A percentile compares a stretch with the other conserved stretches of the same genome.
Evolutionary conservation across 2,888 invertebrate genomes (phyloP).

Genomic region (Cantharis flavilabris): DNA sequence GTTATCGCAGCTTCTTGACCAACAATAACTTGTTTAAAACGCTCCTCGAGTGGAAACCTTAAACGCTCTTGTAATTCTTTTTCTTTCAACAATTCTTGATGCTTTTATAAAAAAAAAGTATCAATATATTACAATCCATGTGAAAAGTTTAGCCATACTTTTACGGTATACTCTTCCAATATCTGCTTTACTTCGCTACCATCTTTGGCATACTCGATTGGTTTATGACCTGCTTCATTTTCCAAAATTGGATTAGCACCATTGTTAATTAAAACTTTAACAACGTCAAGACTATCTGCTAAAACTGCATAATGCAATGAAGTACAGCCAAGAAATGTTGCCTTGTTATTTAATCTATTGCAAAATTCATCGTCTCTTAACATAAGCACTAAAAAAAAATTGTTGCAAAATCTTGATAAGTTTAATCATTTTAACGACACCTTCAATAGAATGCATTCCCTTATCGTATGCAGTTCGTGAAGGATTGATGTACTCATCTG

Average conservation of each 20-base stretch:
- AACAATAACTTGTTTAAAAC: conserved; percentile 80
- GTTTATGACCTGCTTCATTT: conserved; percentile 78
- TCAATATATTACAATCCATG: not conserved
- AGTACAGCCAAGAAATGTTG: conserved; percentile 83
- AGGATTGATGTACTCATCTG: conserved; percentile 76
- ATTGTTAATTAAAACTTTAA: conserved; percentile 68
- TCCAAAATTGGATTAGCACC: conserved; percentile 76
- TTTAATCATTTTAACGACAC: conserved; percentile 55
- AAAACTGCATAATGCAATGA: conserved; percentile 88
- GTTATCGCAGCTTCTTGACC: conserved; percentile 85
- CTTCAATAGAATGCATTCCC: conserved; percentile 75
- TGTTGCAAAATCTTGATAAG: not conserved
- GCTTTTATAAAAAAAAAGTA: conserved; percentile 43
- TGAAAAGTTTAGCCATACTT: conserved; percentile 41
- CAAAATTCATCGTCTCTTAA: conserved; percentile 84
- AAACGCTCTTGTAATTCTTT: conserved; percentile 79
- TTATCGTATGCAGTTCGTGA: conserved; percentile 67
- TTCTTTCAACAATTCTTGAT: conserved; percentile 61
- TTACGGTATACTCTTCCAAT: conserved; percentile 60
- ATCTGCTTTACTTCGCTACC: conserved; percentile 66
- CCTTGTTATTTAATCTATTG: conserved; percentile 68
- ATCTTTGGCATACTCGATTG: conserved; percentile 74
- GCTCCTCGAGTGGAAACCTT: conserved; percentile 80
- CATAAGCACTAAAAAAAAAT: conserved; percentile 59
- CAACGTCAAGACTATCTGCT: conserved; percentile 67